phyloP scores from a whole-genome alignment of 2,113 vertebrate genomes.

The Pavo muticus region DNA sequence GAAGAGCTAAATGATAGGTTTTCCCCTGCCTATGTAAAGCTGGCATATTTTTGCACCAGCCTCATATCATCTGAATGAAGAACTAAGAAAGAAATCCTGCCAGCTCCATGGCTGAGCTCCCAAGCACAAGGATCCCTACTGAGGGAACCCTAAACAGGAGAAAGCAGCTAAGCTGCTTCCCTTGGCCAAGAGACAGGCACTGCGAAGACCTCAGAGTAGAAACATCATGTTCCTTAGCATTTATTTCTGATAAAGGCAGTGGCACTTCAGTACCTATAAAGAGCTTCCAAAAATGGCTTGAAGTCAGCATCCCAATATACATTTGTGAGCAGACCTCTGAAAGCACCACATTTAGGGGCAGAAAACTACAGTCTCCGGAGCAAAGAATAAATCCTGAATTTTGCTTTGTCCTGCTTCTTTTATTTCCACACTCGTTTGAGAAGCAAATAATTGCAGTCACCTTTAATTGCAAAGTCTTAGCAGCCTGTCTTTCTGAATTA shows the following conservation, averaged over 20 bases:
- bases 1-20: background rate
- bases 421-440: background rate
- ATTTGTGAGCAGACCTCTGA: background rate
- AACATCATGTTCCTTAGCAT: background rate
- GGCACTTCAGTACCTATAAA: background rate
- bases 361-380: rapidly evolving
- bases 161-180: background rate
- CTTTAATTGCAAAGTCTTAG: background rate
- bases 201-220: background rate
- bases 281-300: background rate
- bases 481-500: background rate
- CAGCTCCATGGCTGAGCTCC: background rate
- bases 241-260: background rate
- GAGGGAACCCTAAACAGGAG: background rate
- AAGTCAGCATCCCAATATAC: background rate
- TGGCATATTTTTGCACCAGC: background rate
- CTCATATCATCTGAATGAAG: background rate
- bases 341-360: background rate
- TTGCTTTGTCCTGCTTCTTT: background rate
- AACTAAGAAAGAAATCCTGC: background rate
- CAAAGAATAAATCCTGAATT: background rate
- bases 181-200: background rate
- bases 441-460: background rate
- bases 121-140: background rate
- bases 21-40: background rate